Evolutionary conservation across 1,140 invertebrate species (phyloP).

Genomic region (Caenorhabditis tropicalis): DNA sequence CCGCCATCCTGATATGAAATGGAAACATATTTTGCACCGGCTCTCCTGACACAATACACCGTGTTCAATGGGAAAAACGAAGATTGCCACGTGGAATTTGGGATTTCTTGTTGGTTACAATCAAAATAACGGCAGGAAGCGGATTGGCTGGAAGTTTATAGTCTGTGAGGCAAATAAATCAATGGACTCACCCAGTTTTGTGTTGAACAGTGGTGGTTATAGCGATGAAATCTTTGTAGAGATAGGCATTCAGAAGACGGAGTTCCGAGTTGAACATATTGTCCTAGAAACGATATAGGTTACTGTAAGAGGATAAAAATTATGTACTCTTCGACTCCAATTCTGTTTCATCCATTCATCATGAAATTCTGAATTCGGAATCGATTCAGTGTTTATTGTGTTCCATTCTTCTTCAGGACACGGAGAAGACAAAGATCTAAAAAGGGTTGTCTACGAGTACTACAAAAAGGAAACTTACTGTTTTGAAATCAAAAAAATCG

Average conservation of each 20-base stretch:
- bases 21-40: neutral
- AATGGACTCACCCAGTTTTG: neutral
- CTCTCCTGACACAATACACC: conserved; percentile 33
- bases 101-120: neutral
- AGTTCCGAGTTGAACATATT: conserved; percentile 18
- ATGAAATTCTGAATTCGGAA: neutral
- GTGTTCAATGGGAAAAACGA: conserved; percentile 29
- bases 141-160: neutral
- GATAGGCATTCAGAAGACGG: neutral
- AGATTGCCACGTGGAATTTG: conserved; percentile 19
- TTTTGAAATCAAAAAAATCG: neutral
- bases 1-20: neutral
- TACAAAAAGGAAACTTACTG: neutral
- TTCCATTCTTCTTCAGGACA: neutral
- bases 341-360: conserved; percentile 22
- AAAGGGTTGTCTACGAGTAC: too few species aligned
- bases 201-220: neutral
- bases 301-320: too few species aligned
- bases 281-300: neutral
- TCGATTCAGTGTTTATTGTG: neutral
- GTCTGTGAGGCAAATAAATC: neutral
- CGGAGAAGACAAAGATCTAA: too few species aligned
- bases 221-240: neutral
- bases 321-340: neutral
- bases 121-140: neutral